Evolutionary conservation across 2,113 vertebrate species (phyloP).

Genomic region (Peromyscus polionotus): DNA sequence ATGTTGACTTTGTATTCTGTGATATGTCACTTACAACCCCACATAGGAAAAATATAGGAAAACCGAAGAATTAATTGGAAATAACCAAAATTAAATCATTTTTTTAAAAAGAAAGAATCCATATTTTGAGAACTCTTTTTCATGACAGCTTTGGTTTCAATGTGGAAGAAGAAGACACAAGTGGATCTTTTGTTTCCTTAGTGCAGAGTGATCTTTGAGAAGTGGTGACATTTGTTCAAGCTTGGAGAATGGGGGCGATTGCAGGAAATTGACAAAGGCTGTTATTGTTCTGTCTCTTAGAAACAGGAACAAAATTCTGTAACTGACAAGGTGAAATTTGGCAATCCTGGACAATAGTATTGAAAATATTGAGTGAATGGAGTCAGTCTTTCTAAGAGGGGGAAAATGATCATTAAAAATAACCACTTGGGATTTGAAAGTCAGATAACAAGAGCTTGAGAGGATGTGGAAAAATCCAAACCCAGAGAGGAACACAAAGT

Average conservation of each 20-base stretch:
- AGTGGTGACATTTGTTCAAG: neutral
- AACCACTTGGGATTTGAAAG: neutral
- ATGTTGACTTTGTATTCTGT: slow-evolving; percentile 38
- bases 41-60: neutral
- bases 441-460: neutral
- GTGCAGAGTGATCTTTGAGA: neutral
- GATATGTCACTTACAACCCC: neutral
- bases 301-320: neutral
- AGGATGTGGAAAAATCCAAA: slow-evolving; percentile 4
- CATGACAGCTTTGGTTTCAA: neutral
- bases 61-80: slow-evolving; percentile 4
- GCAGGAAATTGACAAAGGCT: neutral
- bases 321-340: neutral
- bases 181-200: neutral
- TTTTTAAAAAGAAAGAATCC: neutral
- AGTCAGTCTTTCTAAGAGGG: neutral
- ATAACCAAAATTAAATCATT: slow-evolving; percentile 1
- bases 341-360: neutral
- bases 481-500: neutral
- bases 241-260: neutral
- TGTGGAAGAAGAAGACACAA: slow-evolving; percentile 21
- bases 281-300: neutral
- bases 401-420: slow-evolving; percentile 10
- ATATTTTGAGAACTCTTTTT: neutral
- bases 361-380: slow-evolving; percentile 6